phyloP scores from a whole-genome alignment of 2,888 invertebrate genomes.

The Lypha dubia region DNA sequence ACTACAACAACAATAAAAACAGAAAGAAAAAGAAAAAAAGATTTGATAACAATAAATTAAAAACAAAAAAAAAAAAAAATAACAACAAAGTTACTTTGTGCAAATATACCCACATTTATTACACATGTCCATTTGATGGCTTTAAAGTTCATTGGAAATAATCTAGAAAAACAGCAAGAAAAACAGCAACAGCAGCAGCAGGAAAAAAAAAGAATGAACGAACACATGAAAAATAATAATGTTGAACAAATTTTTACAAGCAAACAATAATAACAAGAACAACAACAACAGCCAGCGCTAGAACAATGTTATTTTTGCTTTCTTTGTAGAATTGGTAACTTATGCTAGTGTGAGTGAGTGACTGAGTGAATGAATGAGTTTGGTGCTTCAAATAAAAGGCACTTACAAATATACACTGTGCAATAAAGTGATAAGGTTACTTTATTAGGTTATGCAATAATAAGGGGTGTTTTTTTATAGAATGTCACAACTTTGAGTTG shows the following conservation, averaged over 20 bases:
- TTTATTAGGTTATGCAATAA: too few species aligned
- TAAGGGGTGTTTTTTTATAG: too few species aligned
- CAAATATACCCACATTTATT: constrained; percentile 69
- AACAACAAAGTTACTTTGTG: constrained; percentile 61
- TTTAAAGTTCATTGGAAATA: constrained; percentile 66
- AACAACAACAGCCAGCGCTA: constrained; percentile 14
- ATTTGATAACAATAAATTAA: constrained; percentile 62
- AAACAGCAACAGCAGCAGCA: background rate
- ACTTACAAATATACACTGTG: constrained; percentile 21
- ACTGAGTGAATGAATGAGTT: constrained; percentile 33
- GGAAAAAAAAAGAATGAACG: background rate
- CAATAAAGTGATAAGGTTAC: constrained; percentile 18
- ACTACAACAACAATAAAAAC: too few species aligned
- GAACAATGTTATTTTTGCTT: constrained; percentile 49
- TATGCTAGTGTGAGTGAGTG: constrained; percentile 10
- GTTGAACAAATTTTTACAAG: constrained; percentile 72
- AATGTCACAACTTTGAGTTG: too few species aligned
- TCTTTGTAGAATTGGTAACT: constrained; percentile 17
- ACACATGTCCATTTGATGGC: constrained; percentile 66
- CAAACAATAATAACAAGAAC: constrained; percentile 54
- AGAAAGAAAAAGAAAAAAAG: background rate
- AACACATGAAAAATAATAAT: constrained; percentile 52
- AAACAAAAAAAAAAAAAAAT: too few species aligned
- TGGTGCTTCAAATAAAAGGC: constrained; percentile 46
- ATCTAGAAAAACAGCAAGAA: constrained; percentile 45